Base-by-base conservation (phyloP, 2,113 vertebrate genomes). In the Cololabis saira region DNA sequence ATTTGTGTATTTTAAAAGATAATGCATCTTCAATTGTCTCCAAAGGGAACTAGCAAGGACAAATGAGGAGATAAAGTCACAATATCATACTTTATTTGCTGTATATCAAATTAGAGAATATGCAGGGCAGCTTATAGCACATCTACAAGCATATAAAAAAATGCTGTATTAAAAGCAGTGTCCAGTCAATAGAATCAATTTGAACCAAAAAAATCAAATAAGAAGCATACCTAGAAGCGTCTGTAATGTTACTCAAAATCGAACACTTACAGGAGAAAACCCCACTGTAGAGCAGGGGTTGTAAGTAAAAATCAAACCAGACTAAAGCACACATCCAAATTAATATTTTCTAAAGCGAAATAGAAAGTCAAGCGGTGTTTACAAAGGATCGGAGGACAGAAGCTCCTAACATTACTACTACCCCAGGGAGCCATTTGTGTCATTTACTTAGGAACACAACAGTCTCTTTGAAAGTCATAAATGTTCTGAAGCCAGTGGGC, bases 21-120 rank as follows among this genome's bases (percentile, higher is more conserved):
- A 4, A 37, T 37, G 33, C 33, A 37, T 4, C 1, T 37, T 37
- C 5, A 7, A 37, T 7, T 1, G 33, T 37, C 33, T 67, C 13
- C 45, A 48, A 40, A 43, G 13, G 50, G 56, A 67, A 78, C 40
- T 58, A 19, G 56, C 60, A 22, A 24, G n/a, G 11, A 61, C 27
- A 3, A 49, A 2, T 15, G 37, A 18, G 2, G 40, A 6, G 5
- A 55, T 48, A 37, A 24, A 76, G 60, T 74, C 72, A 18, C 42
- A 67, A 8, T 17, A 44, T 76, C 57, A 67, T 67, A 75, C 69
- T 90, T 88, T 87, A 85, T 88, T 90, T 56, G 45, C 22, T 22
- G n/a, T 37, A 64, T 37, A 57, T 53, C 11, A 52, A 60, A 48
- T 41, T 18, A 66, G 15, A 42, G 60, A 69, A 69, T 65, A 18